Evolutionary conservation across 2,888 invertebrate genomes (phyloP).

Genomic region (Lasioglossum zephyrum): DNA sequence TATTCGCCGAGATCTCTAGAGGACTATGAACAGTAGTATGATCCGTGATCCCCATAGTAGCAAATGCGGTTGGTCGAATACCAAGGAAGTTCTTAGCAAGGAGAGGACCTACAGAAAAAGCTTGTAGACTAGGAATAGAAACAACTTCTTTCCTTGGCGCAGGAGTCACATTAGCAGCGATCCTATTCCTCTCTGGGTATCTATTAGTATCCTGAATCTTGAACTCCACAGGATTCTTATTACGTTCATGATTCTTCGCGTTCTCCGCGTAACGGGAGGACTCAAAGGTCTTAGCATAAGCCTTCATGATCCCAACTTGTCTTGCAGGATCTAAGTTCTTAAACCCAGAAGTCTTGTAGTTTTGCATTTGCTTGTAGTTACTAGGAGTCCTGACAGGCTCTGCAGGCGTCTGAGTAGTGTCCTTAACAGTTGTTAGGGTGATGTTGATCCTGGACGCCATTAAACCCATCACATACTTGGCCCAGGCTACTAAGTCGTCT

Average conservation of each 20-base stretch:
- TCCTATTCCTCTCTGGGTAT: neutral
- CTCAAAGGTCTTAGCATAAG: neutral
- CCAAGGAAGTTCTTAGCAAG: neutral
- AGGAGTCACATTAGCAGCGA: neutral
- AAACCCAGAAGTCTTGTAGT: neutral
- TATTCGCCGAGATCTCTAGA: constrained; percentile 19
- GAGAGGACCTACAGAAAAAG: neutral
- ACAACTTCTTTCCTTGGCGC: neutral
- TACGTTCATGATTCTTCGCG: neutral
- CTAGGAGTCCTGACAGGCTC: neutral
- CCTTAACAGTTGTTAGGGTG: constrained; percentile 70
- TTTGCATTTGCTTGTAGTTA: neutral
- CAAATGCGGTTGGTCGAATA: constrained; percentile 14
- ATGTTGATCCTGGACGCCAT: constrained; percentile 82
- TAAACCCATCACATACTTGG: constrained; percentile 79
- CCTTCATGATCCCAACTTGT: neutral
- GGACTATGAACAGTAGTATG: constrained; percentile 29
- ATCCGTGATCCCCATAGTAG: constrained; percentile 7
- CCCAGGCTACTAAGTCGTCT: constrained; percentile 80
- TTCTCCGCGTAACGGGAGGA: neutral
- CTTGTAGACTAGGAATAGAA: neutral
- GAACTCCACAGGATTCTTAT: neutral
- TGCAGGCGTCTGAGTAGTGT: neutral
- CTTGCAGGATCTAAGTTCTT: neutral
- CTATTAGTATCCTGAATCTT: constrained; percentile 1